phyloP scores from a whole-genome alignment of 2,888 invertebrate genomes.

The Himalopsyche kuldschensis region DNA sequence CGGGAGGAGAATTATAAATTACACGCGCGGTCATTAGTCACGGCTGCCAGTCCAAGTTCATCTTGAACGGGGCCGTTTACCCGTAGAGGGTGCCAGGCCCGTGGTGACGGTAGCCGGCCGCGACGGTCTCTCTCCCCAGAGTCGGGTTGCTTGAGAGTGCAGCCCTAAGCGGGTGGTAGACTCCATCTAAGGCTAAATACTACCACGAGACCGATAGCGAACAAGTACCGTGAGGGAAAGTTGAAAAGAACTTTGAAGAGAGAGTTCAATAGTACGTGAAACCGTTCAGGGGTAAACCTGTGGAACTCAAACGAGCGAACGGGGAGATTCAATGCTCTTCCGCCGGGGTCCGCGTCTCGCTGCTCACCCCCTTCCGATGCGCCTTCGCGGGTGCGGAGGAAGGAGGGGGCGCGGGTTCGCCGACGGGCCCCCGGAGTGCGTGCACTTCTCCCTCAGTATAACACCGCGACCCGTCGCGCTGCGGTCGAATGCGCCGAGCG shows the following conservation, averaged over 20 bases:
- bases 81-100: constrained; percentile 60
- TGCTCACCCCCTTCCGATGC: constrained; percentile 35
- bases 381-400: constrained; percentile 16
- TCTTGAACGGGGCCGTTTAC: constrained; percentile 58
- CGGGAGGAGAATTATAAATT: constrained; percentile 48
- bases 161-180: constrained; percentile 66
- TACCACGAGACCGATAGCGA: constrained; percentile 66
- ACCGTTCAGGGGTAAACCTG: constrained; percentile 61
- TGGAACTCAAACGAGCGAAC: constrained; percentile 59
- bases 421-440: constrained; percentile 41
- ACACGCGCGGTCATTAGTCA: constrained; percentile 41
- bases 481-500: constrained; percentile 49
- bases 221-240: constrained; percentile 72
- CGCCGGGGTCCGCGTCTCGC: constrained; percentile 41
- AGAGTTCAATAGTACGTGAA: constrained; percentile 58
- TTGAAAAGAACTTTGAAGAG: constrained; percentile 71
- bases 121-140: constrained; percentile 45
- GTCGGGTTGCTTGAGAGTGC: constrained; percentile 66
- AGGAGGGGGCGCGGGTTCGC: constrained; percentile 35
- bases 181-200: constrained; percentile 63
- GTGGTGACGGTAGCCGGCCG: constrained; percentile 48
- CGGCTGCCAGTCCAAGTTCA: constrained; percentile 52
- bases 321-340: constrained; percentile 50
- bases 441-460: constrained; percentile 55
- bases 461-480: constrained; percentile 60